Conservation (phyloP, 1,140 invertebrate genomes). For the Aphelinus certus region DNA sequence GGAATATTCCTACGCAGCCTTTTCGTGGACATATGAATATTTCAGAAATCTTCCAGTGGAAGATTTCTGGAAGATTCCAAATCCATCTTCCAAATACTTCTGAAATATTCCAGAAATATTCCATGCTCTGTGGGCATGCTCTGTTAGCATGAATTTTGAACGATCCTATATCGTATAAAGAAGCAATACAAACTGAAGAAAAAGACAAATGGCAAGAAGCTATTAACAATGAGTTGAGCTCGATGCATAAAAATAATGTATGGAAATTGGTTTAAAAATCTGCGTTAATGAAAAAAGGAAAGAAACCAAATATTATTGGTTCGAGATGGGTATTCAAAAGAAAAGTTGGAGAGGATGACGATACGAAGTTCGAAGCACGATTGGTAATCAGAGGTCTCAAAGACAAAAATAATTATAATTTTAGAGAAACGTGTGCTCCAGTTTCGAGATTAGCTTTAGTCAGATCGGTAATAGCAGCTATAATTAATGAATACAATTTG, state of each 20-base stretch:
- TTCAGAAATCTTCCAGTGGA: too few relatives aligned
- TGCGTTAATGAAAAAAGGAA: not conserved
- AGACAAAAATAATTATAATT: slow-evolving; percentile 33
- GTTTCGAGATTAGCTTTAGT: slow-evolving; percentile 36
- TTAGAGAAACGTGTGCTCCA: slow-evolving; percentile 39
- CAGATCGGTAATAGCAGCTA: not conserved
- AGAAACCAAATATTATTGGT: slow-evolving; percentile 37
- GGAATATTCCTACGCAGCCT: too few relatives aligned
- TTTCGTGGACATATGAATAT: too few relatives aligned
- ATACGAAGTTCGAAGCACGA: slow-evolving; percentile 46
- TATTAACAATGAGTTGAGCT: slow-evolving; percentile 33
- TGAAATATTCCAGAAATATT: too few relatives aligned
- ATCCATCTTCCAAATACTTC: too few relatives aligned
- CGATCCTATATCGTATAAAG: slow-evolving; percentile 2
- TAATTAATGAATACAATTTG: slow-evolving; percentile 7
- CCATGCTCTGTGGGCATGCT: not conserved
- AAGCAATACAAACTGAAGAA: slow-evolving; percentile 18
- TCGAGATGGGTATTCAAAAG: slow-evolving; percentile 52
- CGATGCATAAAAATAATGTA: slow-evolving; percentile 37
- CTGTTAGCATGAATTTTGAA: not conserved
- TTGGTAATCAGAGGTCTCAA: slow-evolving; percentile 44
- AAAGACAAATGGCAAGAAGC: slow-evolving; percentile 36
- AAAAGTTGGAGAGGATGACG: slow-evolving; percentile 49
- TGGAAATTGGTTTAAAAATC: slow-evolving; percentile 23
- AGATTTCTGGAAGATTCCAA: too few relatives aligned